A percentile compares a stretch with the other conserved stretches of the same genome.
Conservation (phyloP, 2,113 vertebrate species). For the Talpa occidentalis region DNA sequence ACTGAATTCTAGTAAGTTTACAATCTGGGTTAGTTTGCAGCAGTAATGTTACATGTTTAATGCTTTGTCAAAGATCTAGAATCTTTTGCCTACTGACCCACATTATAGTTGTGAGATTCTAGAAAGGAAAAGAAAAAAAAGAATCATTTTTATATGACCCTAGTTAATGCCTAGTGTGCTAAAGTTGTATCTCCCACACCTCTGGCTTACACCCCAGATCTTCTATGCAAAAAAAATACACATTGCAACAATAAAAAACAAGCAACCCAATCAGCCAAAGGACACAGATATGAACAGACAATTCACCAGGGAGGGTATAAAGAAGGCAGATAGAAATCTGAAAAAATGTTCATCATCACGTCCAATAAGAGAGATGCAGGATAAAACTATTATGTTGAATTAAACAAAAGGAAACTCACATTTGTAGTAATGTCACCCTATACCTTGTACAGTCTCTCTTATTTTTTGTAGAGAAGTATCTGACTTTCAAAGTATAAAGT, state of each 20-base stretch:
- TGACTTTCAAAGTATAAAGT: too few species aligned
- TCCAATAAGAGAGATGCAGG: not conserved
- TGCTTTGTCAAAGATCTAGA: not conserved
- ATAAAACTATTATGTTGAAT: too few species aligned
- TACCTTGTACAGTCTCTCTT: too few species aligned
- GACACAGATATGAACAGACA: too few species aligned
- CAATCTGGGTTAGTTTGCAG: conserved; percentile 37
- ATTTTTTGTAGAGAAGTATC: too few species aligned
- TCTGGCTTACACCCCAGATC: too few species aligned
- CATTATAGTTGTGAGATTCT: not conserved
- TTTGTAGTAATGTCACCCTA: not conserved
- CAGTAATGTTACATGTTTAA: conserved; percentile 29
- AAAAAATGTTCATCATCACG: too few species aligned
- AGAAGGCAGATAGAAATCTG: too few species aligned
- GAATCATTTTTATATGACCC: not conserved
- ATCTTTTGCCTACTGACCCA: not conserved
- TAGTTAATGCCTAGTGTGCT: not conserved
- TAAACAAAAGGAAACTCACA: too few species aligned
- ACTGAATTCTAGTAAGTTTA: conserved; percentile 13
- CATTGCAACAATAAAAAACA: not conserved
- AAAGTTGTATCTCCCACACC: not conserved
- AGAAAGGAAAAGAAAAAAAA: not conserved
- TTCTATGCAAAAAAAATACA: not conserved
- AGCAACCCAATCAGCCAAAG: not conserved
- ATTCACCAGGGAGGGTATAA: too few species aligned